Percentiles rank a stretch among this genome's conserved stretches.
Evolutionary conservation across 1,140 invertebrate genomes (phyloP).

Genomic region (Meteorus sp.): DNA sequence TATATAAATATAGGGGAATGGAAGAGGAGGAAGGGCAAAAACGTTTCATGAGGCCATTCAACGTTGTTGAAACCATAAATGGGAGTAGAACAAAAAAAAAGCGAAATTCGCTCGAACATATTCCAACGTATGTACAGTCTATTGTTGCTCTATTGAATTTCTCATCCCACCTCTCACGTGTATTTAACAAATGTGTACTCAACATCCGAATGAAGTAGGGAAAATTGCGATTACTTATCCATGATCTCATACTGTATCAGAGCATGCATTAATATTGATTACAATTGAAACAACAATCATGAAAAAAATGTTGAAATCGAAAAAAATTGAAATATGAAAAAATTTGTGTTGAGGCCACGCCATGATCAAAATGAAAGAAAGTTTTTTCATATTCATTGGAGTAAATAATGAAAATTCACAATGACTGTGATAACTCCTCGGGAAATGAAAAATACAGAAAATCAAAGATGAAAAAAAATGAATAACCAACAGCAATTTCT

Average conservation of each 20-base stretch:
- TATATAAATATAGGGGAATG: not conserved
- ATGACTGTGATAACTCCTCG: too few relatives aligned
- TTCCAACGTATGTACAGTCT: not conserved
- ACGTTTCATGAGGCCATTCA: constrained; percentile 8
- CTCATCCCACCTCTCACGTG: not conserved
- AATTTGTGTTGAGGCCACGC: too few relatives aligned
- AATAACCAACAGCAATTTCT: not conserved
- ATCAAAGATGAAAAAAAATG: not conserved
- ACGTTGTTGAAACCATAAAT: not conserved
- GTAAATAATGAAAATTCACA: too few relatives aligned
- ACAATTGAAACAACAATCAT: too few relatives aligned
- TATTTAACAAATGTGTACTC: not conserved
- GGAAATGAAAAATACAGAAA: too few relatives aligned
- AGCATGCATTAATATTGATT: too few relatives aligned
- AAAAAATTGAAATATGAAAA: too few relatives aligned
- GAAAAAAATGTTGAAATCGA: too few relatives aligned
- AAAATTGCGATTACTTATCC: not conserved
- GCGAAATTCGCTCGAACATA: not conserved
- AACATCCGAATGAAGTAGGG: not conserved
- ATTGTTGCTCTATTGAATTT: not conserved
- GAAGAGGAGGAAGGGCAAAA: not conserved
- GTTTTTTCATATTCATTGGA: too few relatives aligned
- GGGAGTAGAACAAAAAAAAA: not conserved
- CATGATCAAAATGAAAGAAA: too few relatives aligned
- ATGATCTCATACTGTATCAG: not conserved